phyloP scores from a whole-genome alignment of 1,140 invertebrate species.

The Ceratina calcarata region DNA sequence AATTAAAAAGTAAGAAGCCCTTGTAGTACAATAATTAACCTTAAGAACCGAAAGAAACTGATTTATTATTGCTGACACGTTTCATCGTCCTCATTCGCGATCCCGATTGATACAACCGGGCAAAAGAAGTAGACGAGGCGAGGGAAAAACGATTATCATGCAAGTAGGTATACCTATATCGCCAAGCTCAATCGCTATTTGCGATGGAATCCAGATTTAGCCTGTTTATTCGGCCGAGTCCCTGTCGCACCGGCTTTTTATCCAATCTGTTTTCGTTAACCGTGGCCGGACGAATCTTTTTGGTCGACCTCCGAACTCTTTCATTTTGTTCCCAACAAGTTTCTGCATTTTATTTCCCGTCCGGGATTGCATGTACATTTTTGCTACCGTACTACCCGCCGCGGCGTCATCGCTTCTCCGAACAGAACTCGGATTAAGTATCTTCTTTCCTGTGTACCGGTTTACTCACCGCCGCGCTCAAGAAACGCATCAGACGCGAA shows the following conservation, averaged over 20 bases:
- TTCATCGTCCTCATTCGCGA: not conserved
- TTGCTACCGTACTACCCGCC: not conserved
- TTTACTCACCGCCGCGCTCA: not conserved
- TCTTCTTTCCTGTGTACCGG: slow-evolving; percentile 19
- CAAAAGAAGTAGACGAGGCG: not conserved
- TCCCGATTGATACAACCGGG: not conserved
- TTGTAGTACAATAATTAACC: not conserved
- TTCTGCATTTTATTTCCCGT: slow-evolving; percentile 38
- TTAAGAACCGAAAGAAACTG: not conserved
- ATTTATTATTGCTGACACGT: slow-evolving; percentile 2
- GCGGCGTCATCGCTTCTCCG: slow-evolving; percentile 4
- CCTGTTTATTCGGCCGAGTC: slow-evolving; percentile 47
- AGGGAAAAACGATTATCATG: slow-evolving; percentile 28
- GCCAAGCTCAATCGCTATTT: slow-evolving; percentile 34
- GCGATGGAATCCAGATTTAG: slow-evolving; percentile 44
- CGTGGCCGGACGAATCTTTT: slow-evolving; percentile 23
- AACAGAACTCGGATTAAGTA: slow-evolving; percentile 28
- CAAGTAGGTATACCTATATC: slow-evolving; percentile 40
- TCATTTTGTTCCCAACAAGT: slow-evolving; percentile 26
- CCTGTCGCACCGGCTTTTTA: slow-evolving; percentile 47
- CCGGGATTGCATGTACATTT: slow-evolving; percentile 21
- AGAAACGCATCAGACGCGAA: slow-evolving; percentile 9
- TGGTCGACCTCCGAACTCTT: slow-evolving; percentile 52
- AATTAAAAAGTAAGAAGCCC: too few relatives aligned
- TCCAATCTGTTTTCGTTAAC: slow-evolving; percentile 42